Percentiles rank a stretch among this genome's conserved stretches.
Conservation (phyloP, 2,888 invertebrate genomes). For the Ochropleura leucogaster region DNA sequence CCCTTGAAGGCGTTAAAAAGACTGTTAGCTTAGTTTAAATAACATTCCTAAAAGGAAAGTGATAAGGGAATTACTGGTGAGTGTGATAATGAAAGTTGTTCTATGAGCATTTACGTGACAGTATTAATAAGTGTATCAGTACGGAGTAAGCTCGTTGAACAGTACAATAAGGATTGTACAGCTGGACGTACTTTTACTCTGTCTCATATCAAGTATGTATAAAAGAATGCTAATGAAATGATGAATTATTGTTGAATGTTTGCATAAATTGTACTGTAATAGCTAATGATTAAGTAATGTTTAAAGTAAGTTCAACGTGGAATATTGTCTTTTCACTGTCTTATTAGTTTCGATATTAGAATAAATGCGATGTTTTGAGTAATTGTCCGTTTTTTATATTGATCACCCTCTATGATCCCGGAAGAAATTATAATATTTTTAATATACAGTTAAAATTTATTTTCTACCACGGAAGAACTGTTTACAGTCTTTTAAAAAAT, state of each 20-base stretch:
- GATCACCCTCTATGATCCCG: background rate
- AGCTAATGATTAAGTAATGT: constrained; percentile 69
- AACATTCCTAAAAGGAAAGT: constrained; percentile 88
- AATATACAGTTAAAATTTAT: background rate
- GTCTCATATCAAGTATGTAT: constrained; percentile 81
- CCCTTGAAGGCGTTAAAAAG: constrained; percentile 90
- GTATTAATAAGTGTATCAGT: constrained; percentile 86
- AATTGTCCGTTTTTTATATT: constrained; percentile 34
- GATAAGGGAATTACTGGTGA: constrained; percentile 84
- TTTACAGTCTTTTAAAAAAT: constrained; percentile 77
- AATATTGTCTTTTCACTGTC: constrained; percentile 76
- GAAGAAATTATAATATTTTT: background rate
- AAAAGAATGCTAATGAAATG: constrained; percentile 73
- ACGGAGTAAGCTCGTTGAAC: constrained; percentile 74
- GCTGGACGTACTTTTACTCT: constrained; percentile 71
- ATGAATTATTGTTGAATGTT: constrained; percentile 76
- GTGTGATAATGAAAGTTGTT: constrained; percentile 84
- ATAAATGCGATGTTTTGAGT: constrained; percentile 76
- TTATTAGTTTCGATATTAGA: constrained; percentile 75
- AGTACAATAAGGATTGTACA: constrained; percentile 66
- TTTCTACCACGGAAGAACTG: constrained; percentile 69
- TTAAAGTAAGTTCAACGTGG: constrained; percentile 68
- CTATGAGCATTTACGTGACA: constrained; percentile 88
- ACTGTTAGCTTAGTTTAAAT: constrained; percentile 88
- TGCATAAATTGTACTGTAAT: constrained; percentile 75